Base-by-base conservation (phyloP, 2,113 vertebrate species). In the Gila orcuttii region DNA sequence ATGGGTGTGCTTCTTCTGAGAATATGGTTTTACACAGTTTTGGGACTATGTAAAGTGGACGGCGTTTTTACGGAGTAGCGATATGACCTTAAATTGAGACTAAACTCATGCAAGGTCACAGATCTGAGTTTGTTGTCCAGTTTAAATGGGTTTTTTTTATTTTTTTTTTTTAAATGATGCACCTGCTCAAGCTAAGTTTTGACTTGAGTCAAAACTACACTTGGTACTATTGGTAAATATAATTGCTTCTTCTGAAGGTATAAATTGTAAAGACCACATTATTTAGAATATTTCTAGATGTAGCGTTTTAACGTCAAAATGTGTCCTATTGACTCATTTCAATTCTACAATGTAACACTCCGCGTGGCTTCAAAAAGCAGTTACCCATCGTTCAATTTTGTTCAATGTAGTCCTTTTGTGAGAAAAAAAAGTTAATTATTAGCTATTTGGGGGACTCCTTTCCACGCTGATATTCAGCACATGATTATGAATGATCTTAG, bases 401-500 rank as follows among this genome's bases (percentile, higher is more conserved):
- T 13, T n/a, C 8, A 71, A n/a, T 23, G 28, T 21, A 12, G 36
- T 36, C 15, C 23, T 39, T 71, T 9, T 71, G 55, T 57, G 55
- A 8, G 6, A 11, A 4, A 25, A 6, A 2, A 4, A 42, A 42
- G 21, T 73, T n/a, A 15, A 25, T 78, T 57, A 23, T 57, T 23
- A 55, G 31, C 11, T 36, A 57, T 57, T 12, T 62, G 36, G 3
- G 15, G 17, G 1, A 55, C 17, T 3, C 8, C 69, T 76, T 50
- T 69, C 4, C 28, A 12, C 1, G 6, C 1, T 79, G 31, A 74
- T 86, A 39, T 87, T 89, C 36, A 57, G 19, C 59, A 45, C 87
- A 33, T 11, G 75, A 76, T 84, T 82, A 90, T 88, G 90, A 90
- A 91, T 85, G 85, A 91, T 87, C 45, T 82, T 86, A 88, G 85